Evolutionary conservation across 2,113 vertebrate genomes (phyloP), one percentile per base, ranked within the genome.

Genomic region (Prolemur simus): DNA sequence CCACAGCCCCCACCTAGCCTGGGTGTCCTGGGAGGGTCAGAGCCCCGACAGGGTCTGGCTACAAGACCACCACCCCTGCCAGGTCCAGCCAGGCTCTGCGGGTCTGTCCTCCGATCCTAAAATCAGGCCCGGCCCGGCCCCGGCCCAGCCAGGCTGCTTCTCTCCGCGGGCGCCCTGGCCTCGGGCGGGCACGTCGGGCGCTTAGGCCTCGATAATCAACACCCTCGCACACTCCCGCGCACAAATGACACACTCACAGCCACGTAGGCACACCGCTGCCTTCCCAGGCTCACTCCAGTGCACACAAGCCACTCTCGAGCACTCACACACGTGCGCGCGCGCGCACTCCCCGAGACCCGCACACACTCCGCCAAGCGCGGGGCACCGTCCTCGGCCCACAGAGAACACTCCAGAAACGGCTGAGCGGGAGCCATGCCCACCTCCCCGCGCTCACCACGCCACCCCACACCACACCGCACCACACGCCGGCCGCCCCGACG

Each of bases 251-350:
- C 32, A n/a, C 56, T 58, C 86, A 12, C 20, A 25, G 0, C 21
- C 56, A 37, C 66, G 63, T 2, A n/a, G 4, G 81, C 21, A 80
- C 77, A 86, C 76, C 60, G 84, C 42, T 25, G 84, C 71, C 71
- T 47, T 60, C 58, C 7, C 13, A 4, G 76, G 14, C 93, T 86
- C 73, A n/a, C 37, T 69, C 89, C 32, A 6, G 63, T 52, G 27
- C 42, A 66, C 63, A 49, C 63, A 29, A 49, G 39, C 32, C 74
- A 54, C 63, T 69, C n/a, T 60, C 3, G 52, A 60, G 54, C 32
- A 2, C 58, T 34, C 95, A 77, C 11, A 80, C 96, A 96, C 88
- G 90, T 97, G 97, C 39, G 56, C 74, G 10, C 78, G 10, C 78
- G 52, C 68, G 27, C 25, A n/a, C 58, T 85, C 76, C 81, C 47